Evolutionary conservation across 1,140 invertebrate species (phyloP).

Genomic region (Caenorhabditis brenneri): DNA sequence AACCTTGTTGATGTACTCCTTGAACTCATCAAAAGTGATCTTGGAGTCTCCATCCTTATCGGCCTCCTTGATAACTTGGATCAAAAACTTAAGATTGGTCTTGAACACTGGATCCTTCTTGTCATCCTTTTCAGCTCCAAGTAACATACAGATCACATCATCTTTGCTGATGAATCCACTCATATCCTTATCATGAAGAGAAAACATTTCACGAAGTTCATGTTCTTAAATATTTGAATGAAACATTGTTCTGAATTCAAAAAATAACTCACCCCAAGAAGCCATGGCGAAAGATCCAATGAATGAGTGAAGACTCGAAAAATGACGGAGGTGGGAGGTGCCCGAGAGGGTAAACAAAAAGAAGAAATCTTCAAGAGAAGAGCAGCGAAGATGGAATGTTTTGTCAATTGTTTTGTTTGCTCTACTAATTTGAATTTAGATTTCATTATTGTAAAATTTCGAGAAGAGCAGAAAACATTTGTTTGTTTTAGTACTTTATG

Average conservation of each 20-base stretch:
- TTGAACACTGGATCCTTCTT: conserved; percentile 69
- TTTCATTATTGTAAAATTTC: neutral
- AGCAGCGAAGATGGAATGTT: neutral
- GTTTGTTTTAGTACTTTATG: no score
- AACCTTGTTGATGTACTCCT: conserved; percentile 58
- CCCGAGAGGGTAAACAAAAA: conserved; percentile 7
- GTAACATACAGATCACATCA: conserved; percentile 63
- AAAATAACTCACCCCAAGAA: conserved; percentile 55
- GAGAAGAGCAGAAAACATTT: neutral
- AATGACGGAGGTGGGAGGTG: conserved; percentile 11
- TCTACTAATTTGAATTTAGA: conserved; percentile 28
- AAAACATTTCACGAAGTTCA: conserved; percentile 64
- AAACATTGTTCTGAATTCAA: neutral
- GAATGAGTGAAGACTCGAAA: conserved; percentile 2
- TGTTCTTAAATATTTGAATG: conserved; percentile 59
- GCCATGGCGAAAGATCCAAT: conserved; percentile 51
- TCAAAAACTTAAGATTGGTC: conserved; percentile 69
- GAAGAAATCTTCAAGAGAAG: neutral
- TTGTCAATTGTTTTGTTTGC: conserved; percentile 23
- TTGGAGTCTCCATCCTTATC: conserved; percentile 71
- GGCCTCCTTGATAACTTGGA: conserved; percentile 66
- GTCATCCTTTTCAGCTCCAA: conserved; percentile 64
- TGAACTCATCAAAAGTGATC: conserved; percentile 70
- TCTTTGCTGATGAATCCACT: conserved; percentile 63
- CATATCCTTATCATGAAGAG: conserved; percentile 66